Base-by-base conservation (phyloP, 2,113 vertebrate genomes). In the Ptyas mucosa region DNA sequence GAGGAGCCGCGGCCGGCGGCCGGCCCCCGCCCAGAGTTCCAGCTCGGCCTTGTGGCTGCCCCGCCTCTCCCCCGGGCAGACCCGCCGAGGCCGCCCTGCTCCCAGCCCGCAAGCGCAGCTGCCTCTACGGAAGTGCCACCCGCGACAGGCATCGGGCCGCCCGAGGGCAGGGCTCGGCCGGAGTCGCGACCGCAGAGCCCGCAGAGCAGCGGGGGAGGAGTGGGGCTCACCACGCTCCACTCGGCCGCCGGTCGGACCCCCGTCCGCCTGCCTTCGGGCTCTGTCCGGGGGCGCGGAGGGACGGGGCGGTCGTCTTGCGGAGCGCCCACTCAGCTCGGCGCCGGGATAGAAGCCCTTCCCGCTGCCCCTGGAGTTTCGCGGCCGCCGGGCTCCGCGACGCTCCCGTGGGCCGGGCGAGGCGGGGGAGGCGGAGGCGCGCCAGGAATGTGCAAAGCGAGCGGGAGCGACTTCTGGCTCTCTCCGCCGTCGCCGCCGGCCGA, bases 371-470 rank as follows among this genome's bases (percentile, higher is more conserved):
- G 12, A 69, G 11, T 69, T 69, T 69, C 29, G 61, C 4, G 86
- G 49, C 46, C 23, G 26, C 89, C 9, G 21, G 89, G 9, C 55
- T 69, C 12, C 43, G 39, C 24, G 57, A 64, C 58, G 14, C 6
- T n/a, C 57, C n/a, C 18, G 43, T 61, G 15, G 58, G 89, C 89
- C 75, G 85, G 89, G 55, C 92, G 49, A 11, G 29, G 89, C 29
- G 64, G 64, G 64, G 64, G 12, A 15, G 64, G 61, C 61, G 61
- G 61, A 69, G 89, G 93, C 93, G 95, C 93, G 95, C 96, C 92
- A 96, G 96, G 97, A 96, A 97, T 97, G 96, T 24, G 18, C 94
- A 89, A 95, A 20, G 90, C 49, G 49, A 49, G 64, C n/a, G 29
- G 85, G 11, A 87, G 39, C 85, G 23, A 49, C 49, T 46, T 14